A percentile compares a stretch with the other conserved stretches of the same genome.
Evolutionary conservation across 2,888 invertebrate species (phyloP).

Genomic region (Glyphotaelius pellucidus): DNA sequence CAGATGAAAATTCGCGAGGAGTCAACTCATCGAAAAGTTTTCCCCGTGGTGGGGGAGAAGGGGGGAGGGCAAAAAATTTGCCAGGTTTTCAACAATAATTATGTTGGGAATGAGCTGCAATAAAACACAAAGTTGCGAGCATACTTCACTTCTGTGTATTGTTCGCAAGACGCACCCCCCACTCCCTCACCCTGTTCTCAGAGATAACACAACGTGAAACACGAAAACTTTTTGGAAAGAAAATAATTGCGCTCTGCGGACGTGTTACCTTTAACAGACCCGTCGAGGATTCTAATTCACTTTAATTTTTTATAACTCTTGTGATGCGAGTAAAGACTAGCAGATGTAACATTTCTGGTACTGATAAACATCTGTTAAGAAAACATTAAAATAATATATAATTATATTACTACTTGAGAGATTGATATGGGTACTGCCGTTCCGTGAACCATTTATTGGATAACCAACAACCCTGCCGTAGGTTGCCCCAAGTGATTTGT

Average conservation of each 20-base stretch:
- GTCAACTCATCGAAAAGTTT: slow-evolving; percentile 62
- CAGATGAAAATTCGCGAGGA: slow-evolving; percentile 52
- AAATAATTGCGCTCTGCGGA: slow-evolving; percentile 41
- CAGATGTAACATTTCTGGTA: background rate
- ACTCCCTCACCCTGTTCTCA: background rate
- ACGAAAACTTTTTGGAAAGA: slow-evolving; percentile 48
- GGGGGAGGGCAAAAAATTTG: slow-evolving; percentile 59
- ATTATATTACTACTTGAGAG: no score
- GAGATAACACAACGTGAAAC: slow-evolving; percentile 44
- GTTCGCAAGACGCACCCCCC: slow-evolving; percentile 53
- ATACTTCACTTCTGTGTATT: slow-evolving; percentile 64
- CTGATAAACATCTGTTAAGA: no score
- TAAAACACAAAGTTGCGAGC: slow-evolving; percentile 65
- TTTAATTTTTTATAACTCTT: background rate
- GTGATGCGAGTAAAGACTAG: background rate
- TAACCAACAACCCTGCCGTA: no score
- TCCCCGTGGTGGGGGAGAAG: slow-evolving; percentile 45
- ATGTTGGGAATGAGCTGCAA: slow-evolving; percentile 65
- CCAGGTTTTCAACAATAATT: slow-evolving; percentile 65
- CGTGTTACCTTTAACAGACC: slow-evolving; percentile 30
- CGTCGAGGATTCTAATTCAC: slow-evolving; percentile 5
- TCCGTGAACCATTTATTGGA: no score
- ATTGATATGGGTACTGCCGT: no score
- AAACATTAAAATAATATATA: background rate
- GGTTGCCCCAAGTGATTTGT: no score